phyloP scores from a whole-genome alignment of 2,113 vertebrate genomes.

The Dendrocopos noguchii region DNA sequence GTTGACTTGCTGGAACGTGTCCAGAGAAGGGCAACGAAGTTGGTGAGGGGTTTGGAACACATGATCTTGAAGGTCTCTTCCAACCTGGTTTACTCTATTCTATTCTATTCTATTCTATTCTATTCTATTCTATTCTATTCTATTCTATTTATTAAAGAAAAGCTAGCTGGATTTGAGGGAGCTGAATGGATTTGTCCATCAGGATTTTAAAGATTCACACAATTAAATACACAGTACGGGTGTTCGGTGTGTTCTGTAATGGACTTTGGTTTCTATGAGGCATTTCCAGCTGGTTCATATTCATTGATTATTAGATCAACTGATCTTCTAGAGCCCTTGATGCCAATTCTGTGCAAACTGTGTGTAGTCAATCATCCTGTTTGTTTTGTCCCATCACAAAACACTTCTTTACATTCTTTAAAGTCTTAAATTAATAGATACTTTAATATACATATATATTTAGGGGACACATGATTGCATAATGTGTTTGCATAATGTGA shows the following conservation, averaged over 20 bases:
- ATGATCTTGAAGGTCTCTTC: too few species aligned
- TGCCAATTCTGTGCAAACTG: not conserved
- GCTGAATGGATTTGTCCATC: not conserved
- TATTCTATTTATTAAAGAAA: not conserved
- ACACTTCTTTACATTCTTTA: not conserved
- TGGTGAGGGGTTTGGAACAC: too few species aligned
- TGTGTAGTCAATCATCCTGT: not conserved
- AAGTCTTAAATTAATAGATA: not conserved
- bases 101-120: too few species aligned
- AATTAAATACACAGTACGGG: not conserved
- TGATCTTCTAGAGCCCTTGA: not conserved
- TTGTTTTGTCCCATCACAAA: not conserved
- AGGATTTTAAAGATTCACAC: not conserved
- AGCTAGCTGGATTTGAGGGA: not conserved
- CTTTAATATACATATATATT: not conserved
- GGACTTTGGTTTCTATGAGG: not conserved
- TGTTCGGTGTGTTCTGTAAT: not conserved
- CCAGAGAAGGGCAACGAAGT: too few species aligned
- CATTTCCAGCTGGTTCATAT: not conserved
- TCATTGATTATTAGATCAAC: not conserved
- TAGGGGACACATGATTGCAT: accelerated
- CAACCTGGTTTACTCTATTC: too few species aligned
- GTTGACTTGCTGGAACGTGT: too few species aligned
- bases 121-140: too few species aligned
- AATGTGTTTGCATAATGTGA: not conserved